These are phyloP conservation scores for Formica aserva DNA, from an alignment of 2,888 invertebrate genomes.

Conservation along the genomic window DNA sequence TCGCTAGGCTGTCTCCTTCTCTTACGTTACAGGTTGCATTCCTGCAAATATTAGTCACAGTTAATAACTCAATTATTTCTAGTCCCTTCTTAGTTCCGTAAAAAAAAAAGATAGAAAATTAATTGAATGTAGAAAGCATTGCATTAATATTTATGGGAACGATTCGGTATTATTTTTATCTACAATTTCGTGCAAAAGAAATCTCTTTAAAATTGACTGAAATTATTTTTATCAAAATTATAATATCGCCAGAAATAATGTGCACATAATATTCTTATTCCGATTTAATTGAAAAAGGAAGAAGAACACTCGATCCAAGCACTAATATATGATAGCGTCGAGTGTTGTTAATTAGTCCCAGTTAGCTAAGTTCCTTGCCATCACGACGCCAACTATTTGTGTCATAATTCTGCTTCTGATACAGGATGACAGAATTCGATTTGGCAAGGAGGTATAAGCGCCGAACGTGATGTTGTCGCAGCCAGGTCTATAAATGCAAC, in stretches of 20 bases:
- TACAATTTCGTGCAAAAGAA: background rate
- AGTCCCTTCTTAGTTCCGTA: background rate
- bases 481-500: slow-evolving; percentile 5
- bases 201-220: background rate
- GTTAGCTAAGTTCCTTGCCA: background rate
- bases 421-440: slow-evolving; percentile 18
- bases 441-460: background rate
- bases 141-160: background rate
- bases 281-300: background rate
- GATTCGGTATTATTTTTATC: background rate
- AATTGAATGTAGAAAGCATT: background rate
- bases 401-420: background rate
- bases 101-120: background rate
- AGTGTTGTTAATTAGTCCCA: background rate
- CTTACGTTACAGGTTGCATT: background rate
- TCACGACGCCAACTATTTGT: background rate
- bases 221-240: background rate
- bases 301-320: background rate
- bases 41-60: slow-evolving; percentile 10
- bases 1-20: background rate
- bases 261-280: background rate
- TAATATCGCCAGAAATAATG: background rate
- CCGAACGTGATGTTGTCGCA: background rate
- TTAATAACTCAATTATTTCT: background rate
- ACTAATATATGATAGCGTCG: background rate